phyloP scores from a whole-genome alignment of 2,113 vertebrate genomes.

The Caranx ignobilis region DNA sequence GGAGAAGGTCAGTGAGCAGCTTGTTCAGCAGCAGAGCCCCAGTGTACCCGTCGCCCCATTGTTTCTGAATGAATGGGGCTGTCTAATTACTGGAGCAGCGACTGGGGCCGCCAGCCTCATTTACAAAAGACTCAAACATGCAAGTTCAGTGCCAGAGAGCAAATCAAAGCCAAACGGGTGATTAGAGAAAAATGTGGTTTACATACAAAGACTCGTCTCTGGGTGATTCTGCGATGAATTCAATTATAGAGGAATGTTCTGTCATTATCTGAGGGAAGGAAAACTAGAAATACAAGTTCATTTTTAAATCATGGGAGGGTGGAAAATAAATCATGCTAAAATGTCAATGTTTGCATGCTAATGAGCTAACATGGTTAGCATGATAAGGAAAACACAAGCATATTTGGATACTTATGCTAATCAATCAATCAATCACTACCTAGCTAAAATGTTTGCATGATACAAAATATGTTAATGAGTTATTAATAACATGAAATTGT shows the following conservation, averaged over 20 bases:
- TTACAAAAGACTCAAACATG: conserved; percentile 60
- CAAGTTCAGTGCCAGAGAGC: conserved; percentile 52
- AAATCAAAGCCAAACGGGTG: conserved; percentile 54
- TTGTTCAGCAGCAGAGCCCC: conserved; percentile 55
- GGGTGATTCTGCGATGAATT: conserved; percentile 21
- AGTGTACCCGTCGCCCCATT: conserved; percentile 65
- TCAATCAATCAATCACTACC: too few relatives aligned
- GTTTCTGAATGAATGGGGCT: conserved; percentile 72
- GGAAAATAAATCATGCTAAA: neutral
- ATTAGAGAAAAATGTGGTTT: conserved; percentile 64
- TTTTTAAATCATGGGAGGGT: neutral
- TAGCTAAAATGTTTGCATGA: too few relatives aligned
- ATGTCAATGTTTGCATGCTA: too few relatives aligned
- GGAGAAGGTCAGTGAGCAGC: conserved; percentile 72
- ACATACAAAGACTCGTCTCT: conserved; percentile 38
- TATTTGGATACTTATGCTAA: too few relatives aligned
- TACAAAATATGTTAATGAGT: too few relatives aligned
- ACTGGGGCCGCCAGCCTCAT: conserved; percentile 43
- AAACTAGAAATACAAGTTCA: neutral
- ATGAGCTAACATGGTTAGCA: too few relatives aligned
- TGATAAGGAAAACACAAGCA: too few relatives aligned
- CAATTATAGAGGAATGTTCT: conserved; percentile 54
- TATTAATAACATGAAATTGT: too few relatives aligned
- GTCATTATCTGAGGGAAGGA: neutral
- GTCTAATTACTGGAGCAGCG: conserved; percentile 73